These are phyloP conservation scores for Kryptolebias marmoratus DNA, from an alignment of 2,113 vertebrate species.

Conservation along the genomic window DNA sequence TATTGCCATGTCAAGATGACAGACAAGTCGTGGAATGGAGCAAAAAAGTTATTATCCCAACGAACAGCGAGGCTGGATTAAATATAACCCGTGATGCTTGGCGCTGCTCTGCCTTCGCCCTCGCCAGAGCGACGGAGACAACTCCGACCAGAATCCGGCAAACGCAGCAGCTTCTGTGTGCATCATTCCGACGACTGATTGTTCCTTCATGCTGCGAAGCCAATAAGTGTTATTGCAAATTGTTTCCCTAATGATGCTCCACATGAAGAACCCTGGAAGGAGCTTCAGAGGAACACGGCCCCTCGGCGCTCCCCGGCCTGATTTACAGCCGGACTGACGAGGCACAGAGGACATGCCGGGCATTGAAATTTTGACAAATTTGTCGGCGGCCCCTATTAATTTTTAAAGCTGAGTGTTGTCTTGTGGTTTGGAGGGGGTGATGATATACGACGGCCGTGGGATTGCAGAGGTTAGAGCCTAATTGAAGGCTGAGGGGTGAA, in stretches of 20 bases:
- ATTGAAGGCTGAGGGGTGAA: slow-evolving; percentile 61
- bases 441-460: slow-evolving; percentile 55
- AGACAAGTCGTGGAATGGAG: slow-evolving; percentile 98
- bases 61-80: slow-evolving; percentile 92
- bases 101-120: slow-evolving; percentile 87
- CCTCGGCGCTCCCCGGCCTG: slow-evolving; percentile 68
- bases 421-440: slow-evolving; percentile 62
- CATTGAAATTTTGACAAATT: slow-evolving; percentile 71
- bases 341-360: slow-evolving; percentile 71
- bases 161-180: slow-evolving; percentile 28
- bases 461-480: slow-evolving; percentile 44
- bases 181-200: slow-evolving; percentile 56
- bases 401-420: slow-evolving; percentile 71
- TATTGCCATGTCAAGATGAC: slow-evolving; percentile 98
- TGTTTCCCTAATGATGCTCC: slow-evolving; percentile 71
- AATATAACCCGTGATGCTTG: slow-evolving; percentile 92
- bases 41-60: slow-evolving; percentile 98
- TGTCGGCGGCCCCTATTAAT: slow-evolving; percentile 74
- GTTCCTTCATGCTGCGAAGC: slow-evolving; percentile 48
- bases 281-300: slow-evolving; percentile 65
- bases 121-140: slow-evolving; percentile 72
- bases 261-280: slow-evolving; percentile 66
- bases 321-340: slow-evolving; percentile 76
- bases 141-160: slow-evolving; percentile 69
- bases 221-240: slow-evolving; percentile 72